phyloP scores from a whole-genome alignment of 2,888 invertebrate species.

The Polietes domitor region DNA sequence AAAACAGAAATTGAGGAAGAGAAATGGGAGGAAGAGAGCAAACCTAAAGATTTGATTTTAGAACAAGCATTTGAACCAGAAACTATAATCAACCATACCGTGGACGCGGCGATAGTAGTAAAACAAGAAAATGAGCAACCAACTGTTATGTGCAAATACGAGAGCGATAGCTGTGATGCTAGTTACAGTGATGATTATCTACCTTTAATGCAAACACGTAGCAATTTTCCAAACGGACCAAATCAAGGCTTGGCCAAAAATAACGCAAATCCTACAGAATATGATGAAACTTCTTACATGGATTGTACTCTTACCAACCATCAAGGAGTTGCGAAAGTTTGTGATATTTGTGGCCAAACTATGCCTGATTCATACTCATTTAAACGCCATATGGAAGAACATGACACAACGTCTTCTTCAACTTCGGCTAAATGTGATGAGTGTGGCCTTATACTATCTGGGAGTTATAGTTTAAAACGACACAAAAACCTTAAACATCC shows the following conservation, averaged over 20 bases:
- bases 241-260: too few relatives aligned
- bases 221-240: background rate
- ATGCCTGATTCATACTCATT: background rate
- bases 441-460: background rate
- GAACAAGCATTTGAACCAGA: slow-evolving; percentile 15
- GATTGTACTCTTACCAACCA: slow-evolving; percentile 75
- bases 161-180: background rate
- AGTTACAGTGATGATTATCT: slow-evolving; percentile 13
- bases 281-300: slow-evolving; percentile 63
- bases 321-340: slow-evolving; percentile 65
- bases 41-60: slow-evolving; percentile 13
- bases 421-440: background rate
- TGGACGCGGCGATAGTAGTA: background rate
- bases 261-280: background rate
- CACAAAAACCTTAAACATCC: slow-evolving; percentile 21
- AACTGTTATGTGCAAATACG: slow-evolving; percentile 40
- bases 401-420: slow-evolving; percentile 67
- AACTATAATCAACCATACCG: background rate
- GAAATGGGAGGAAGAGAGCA: background rate
- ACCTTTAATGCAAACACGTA: background rate
- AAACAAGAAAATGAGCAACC: slow-evolving; percentile 3
- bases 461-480: background rate
- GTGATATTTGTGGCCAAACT: slow-evolving; percentile 75
- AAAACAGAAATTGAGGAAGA: slow-evolving; percentile 43
- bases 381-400: slow-evolving; percentile 74